Evolutionary conservation across 2,888 invertebrate species (phyloP), one percentile per base, ranked within the genome.

Genomic region (Ophion costatus): DNA sequence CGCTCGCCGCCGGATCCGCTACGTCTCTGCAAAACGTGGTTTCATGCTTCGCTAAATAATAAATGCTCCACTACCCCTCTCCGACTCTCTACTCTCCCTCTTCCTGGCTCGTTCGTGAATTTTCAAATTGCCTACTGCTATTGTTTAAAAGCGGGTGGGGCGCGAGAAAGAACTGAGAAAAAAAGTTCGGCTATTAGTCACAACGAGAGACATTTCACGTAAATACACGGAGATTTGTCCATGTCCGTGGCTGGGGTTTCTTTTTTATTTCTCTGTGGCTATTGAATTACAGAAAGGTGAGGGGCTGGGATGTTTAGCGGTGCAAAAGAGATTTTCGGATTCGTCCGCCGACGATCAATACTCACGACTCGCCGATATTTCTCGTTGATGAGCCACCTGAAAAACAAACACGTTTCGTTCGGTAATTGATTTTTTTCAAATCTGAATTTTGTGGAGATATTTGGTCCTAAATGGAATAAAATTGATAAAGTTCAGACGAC

Each of bases 351-450:
- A 38, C 56, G 51, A 69, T 84, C 74, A 84, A 86, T 92, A 93
- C 93, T 93, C 91, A 93, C 93, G 93, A 92, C 89, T 93, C 93
- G 82, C 92, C 93, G 51, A 93, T 91, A 77, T 91, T 91, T 87
- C 93, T 91, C 33, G 91, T 88, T 33, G 87, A 84, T 42, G 91
- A 90, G 79, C 89, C 89, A 90, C 91, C 93, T 93, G 92, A 80
- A 93, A 93, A 29, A 29, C 4, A 86, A 88, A 85, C 11, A 59
- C 51, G 38, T 33, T 71, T 42, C 22, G 59, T 57, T 79, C 14
- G 14, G 24, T 70, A 20, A 59, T 57, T 64, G 29, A 51, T n/a
- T 24, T 76, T 20, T 4, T 38, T 61, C 38, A 33, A 59, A 63
- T 45, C 7, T 0, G 0, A 1, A 1, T 7, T 42, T 22, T 17